Percentiles rank a stretch among this genome's conserved stretches.
Evolutionary conservation across 2,888 invertebrate species (phyloP).

Genomic region (Pogonocherus hispidulus): DNA sequence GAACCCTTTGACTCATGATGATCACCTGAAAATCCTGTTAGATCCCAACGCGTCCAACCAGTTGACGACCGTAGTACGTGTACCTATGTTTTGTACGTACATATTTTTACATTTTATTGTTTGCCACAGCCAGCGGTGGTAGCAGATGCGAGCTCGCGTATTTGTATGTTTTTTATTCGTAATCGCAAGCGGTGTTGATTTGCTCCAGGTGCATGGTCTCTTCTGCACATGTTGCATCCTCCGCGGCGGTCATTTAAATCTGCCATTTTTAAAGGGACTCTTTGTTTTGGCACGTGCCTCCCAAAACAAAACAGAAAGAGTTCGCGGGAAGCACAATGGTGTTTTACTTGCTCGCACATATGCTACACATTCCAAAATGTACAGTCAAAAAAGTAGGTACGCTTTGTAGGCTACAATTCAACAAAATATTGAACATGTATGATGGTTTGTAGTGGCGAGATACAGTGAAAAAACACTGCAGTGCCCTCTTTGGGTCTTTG

Average conservation of each 20-base stretch:
- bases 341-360: neutral
- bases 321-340: neutral
- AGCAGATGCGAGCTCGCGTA: conserved; percentile 37
- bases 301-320: neutral
- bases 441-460: no score
- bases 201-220: conserved; percentile 55
- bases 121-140: conserved; percentile 4
- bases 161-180: conserved; percentile 35
- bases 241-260: conserved; percentile 53
- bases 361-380: no score
- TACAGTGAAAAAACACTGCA: no score
- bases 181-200: conserved; percentile 34
- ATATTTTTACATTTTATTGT: conserved; percentile 27
- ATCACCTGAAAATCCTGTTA: conserved; percentile 26
- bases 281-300: conserved; percentile 27
- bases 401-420: no score
- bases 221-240: conserved; percentile 49
- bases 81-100: neutral
- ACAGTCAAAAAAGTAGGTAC: no score
- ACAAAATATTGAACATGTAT: no score
- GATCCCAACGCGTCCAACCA: conserved; percentile 33
- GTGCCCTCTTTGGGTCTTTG: no score
- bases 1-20: conserved; percentile 2
- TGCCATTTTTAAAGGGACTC: conserved; percentile 61
- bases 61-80: conserved; percentile 31